Base-by-base conservation (phyloP, 2,888 invertebrate genomes). In the Lasioglossum oenotherae region DNA sequence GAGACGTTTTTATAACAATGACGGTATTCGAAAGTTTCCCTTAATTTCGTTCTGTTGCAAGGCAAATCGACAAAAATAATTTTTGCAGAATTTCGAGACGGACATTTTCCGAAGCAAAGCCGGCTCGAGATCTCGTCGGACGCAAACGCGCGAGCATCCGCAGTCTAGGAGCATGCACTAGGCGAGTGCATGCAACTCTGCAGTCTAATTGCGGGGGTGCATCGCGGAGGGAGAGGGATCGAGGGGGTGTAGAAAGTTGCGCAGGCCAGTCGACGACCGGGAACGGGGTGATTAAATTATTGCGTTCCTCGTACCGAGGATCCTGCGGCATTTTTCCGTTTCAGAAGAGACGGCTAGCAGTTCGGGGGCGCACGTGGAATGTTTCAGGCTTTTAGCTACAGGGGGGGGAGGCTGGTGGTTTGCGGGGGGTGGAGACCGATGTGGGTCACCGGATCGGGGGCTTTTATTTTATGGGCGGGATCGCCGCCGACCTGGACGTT, bases 401-500 rank as follows among this genome's bases (percentile, higher is more conserved):
- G 75, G 60, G 27, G 12, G 12, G 57, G 57, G 57, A 4, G 60
- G 60, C 27, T 14, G 60, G 27, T 27, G 60, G 27, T 27, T 27
- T 60, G 27, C 27, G 60, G 12, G 60, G 5, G 60, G 60, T 60
- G 60, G 60, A 60, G 60, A 60, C 60, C 57, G 44, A 80, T 85
- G 79, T 79, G 78, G 83, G 85, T 80, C 84, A 76, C 57, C 74
- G 79, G 73, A 67, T 80, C 79, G 79, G 76, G 64, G 49, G 82
- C 79, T 85, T 83, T 83, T 77, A 83, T 85, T 76, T 82, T 49
- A 82, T 73, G 80, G 60, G 71, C 83, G 76, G 31, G 31, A 73
- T 73, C 82, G 53, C 64, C 44, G 41, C 41, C 77, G 64, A 77
- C 46, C 73, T 38, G 85, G 64, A 85, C 84, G 82, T 84, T 84